Conservation (phyloP, 2,113 vertebrate species). For the Ancistrus triradiatus region DNA sequence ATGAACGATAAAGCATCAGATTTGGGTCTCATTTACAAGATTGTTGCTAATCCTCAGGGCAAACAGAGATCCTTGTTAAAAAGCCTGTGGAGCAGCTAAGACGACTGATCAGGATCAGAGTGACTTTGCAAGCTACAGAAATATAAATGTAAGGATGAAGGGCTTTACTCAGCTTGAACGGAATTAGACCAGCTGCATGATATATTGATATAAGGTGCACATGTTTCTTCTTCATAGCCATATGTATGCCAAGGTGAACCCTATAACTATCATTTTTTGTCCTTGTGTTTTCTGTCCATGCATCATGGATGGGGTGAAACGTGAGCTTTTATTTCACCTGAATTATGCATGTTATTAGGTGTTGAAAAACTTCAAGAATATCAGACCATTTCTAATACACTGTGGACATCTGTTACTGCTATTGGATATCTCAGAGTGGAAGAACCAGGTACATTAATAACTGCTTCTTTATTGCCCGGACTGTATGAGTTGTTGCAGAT, state of each 20-base stretch:
- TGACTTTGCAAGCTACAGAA: conserved; percentile 35
- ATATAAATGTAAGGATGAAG: conserved; percentile 43
- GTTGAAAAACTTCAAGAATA: background rate
- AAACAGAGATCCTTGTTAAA: conserved; percentile 47
- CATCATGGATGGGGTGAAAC: conserved; percentile 2
- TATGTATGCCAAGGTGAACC: conserved; percentile 21
- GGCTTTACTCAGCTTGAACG: conserved; percentile 36
- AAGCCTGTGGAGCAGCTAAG: conserved; percentile 39
- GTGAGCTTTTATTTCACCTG: background rate
- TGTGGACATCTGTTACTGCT: background rate
- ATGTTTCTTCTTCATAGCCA: conserved; percentile 12
- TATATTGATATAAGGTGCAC: conserved; percentile 32
- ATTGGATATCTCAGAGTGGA: conserved; percentile 21
- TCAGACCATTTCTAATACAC: conserved; percentile 9
- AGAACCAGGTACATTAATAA: conserved; percentile 31
- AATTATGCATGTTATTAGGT: conserved; percentile 20
- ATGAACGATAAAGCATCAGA: conserved; percentile 69
- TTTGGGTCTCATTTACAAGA: conserved; percentile 33
- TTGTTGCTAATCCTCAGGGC: conserved; percentile 43
- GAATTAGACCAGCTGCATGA: conserved; percentile 35
- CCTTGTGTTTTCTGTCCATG: background rate
- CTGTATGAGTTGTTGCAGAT: conserved; percentile 16
- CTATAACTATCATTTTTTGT: background rate
- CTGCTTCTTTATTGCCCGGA: conserved; percentile 1
- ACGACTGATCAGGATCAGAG: conserved; percentile 42